Conservation (phyloP, 2,888 invertebrate genomes). For the Suillia variegata region DNA sequence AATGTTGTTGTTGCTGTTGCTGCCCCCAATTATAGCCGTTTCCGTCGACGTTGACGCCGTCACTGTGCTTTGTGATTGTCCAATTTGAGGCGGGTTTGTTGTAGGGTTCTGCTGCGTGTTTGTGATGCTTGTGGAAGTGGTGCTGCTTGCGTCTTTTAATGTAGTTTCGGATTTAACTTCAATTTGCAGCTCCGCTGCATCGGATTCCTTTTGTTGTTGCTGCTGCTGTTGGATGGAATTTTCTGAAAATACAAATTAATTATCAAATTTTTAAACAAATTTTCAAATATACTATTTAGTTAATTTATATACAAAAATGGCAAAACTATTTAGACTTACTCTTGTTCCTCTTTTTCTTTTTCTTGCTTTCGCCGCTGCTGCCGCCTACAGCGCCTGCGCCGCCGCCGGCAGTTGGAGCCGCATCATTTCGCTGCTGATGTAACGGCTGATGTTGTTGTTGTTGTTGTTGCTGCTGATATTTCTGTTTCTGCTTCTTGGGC, state of each 20-base stretch:
- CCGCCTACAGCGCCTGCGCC: constrained; percentile 13
- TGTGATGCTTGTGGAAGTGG: constrained; percentile 20
- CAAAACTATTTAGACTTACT: too few relatives aligned
- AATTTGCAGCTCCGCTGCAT: constrained; percentile 13
- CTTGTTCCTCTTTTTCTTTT: constrained; percentile 56
- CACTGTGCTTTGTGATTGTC: constrained; percentile 25
- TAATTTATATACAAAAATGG: too few relatives aligned
- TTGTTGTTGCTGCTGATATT: background rate
- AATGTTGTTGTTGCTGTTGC: too few relatives aligned
- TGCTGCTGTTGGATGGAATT: constrained; percentile 45
- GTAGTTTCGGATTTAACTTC: background rate
- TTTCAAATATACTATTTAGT: background rate
- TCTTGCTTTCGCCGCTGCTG: constrained; percentile 40
- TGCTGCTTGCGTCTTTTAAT: constrained; percentile 24
- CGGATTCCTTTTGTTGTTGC: constrained; percentile 28
- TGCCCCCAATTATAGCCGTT: too few relatives aligned
- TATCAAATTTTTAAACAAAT: constrained; percentile 10
- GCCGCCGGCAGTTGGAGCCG: background rate
- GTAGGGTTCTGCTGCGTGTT: constrained; percentile 29
- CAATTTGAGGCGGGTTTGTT: too few relatives aligned
- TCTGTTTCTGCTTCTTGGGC: constrained; percentile 26
- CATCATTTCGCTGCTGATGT: too few relatives aligned
- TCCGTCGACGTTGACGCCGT: constrained; percentile 30
- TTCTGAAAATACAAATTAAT: constrained; percentile 35
- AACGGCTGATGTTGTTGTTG: background rate